Conservation (phyloP, 2,113 vertebrate species). For the Arenaria interpres region DNA sequence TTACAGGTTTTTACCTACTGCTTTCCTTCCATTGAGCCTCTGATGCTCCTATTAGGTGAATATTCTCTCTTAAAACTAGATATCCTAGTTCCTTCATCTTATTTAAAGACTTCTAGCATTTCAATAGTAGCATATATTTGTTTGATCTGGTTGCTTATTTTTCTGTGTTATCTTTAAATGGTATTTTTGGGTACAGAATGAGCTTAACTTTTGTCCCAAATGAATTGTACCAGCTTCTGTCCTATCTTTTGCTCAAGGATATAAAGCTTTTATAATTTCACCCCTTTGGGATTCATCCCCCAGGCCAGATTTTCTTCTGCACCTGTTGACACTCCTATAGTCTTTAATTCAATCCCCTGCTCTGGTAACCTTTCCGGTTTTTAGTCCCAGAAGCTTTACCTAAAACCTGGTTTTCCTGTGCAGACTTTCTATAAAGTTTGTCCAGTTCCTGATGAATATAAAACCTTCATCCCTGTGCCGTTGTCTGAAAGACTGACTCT, state of each 20-base stretch:
- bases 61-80: neutral
- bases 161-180: neutral
- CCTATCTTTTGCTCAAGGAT: neutral
- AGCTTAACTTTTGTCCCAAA: neutral
- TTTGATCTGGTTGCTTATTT: neutral
- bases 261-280: neutral
- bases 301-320: neutral
- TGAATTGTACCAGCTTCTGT: neutral
- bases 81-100: neutral
- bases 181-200: neutral
- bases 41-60: neutral
- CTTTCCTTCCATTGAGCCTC: neutral
- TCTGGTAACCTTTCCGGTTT: neutral
- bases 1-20: neutral
- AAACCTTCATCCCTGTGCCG: neutral
- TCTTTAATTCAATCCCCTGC: neutral
- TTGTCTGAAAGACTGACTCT: neutral
- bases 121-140: neutral
- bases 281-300: neutral
- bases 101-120: neutral
- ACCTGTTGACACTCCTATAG: neutral
- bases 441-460: neutral
- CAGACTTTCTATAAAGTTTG: neutral
- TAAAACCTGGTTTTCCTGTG: neutral
- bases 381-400: neutral